A percentile compares a stretch with the other conserved stretches of the same genome.
Conservation (phyloP, 2,888 invertebrate species). For the Macrosoma leucophasiata region DNA sequence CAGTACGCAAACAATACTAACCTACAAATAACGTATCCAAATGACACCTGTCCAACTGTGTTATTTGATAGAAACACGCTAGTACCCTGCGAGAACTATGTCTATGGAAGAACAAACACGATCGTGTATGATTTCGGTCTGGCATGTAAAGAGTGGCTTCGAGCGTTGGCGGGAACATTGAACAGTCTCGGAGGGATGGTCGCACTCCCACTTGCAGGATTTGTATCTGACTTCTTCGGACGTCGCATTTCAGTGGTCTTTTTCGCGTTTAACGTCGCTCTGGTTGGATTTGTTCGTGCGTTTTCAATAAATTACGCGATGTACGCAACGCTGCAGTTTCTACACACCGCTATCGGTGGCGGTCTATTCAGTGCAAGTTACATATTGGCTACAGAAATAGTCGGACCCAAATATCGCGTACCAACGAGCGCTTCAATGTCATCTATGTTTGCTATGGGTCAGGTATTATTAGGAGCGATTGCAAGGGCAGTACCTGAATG, state of each 20-base stretch:
- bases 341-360: slow-evolving; percentile 60
- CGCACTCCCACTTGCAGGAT: slow-evolving; percentile 80
- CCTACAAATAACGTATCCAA: slow-evolving; percentile 20
- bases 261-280: slow-evolving; percentile 55
- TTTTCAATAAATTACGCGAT: slow-evolving; percentile 61
- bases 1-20: slow-evolving; percentile 40
- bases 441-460: slow-evolving; percentile 83
- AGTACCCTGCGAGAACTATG: slow-evolving; percentile 48
- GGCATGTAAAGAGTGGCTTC: slow-evolving; percentile 78
- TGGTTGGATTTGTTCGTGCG: slow-evolving; percentile 53
- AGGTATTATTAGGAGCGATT: slow-evolving; percentile 79
- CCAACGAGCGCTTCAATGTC: slow-evolving; percentile 81
- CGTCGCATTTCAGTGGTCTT: slow-evolving; percentile 54
- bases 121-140: slow-evolving; percentile 60
- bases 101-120: slow-evolving; percentile 53
- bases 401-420: slow-evolving; percentile 83
- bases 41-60: slow-evolving; percentile 37
- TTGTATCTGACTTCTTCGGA: slow-evolving; percentile 78
- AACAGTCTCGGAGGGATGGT: slow-evolving; percentile 83
- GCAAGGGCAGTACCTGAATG: slow-evolving; percentile 83
- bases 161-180: slow-evolving; percentile 83
- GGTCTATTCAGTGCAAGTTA: slow-evolving; percentile 63
- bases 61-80: slow-evolving; percentile 46
- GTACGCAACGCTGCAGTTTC: slow-evolving; percentile 55
- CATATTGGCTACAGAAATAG: slow-evolving; percentile 82